These are phyloP conservation scores for Drosophila histrio DNA, from an alignment of 2,888 invertebrate genomes.

Conservation along the genomic window DNA sequence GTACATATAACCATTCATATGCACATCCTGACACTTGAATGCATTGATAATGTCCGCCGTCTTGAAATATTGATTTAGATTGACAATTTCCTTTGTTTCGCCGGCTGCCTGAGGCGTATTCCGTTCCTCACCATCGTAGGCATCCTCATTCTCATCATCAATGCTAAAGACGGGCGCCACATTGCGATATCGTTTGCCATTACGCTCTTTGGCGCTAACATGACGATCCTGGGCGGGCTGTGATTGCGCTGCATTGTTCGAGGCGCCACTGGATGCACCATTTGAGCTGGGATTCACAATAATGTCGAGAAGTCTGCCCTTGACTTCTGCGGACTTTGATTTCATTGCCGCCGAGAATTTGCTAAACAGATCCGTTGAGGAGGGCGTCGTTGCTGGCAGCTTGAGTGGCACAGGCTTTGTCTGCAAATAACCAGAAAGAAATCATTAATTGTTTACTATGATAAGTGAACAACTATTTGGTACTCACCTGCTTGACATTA, in stretches of 20 bases:
- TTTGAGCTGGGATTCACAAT: slow-evolving; percentile 91
- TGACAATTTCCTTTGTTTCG: slow-evolving; percentile 91
- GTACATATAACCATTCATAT: slow-evolving; percentile 94
- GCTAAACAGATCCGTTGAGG: slow-evolving; percentile 90
- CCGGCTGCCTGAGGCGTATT: slow-evolving; percentile 84
- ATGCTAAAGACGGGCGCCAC: slow-evolving; percentile 97
- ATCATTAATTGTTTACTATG: background rate
- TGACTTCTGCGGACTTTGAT: slow-evolving; percentile 95
- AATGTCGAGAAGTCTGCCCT: slow-evolving; percentile 95
- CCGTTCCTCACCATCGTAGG: slow-evolving; percentile 57
- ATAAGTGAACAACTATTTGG: background rate
- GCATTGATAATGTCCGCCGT: slow-evolving; percentile 93
- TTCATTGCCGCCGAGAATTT: slow-evolving; percentile 95
- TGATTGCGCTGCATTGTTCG: slow-evolving; percentile 62
- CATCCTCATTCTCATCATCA: slow-evolving; percentile 91
- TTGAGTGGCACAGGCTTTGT: slow-evolving; percentile 48
- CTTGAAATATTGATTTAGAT: slow-evolving; percentile 91
- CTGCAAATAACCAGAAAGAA: slow-evolving; percentile 26
- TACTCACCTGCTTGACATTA: slow-evolving; percentile 59
- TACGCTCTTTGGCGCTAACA: slow-evolving; percentile 92
- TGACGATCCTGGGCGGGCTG: slow-evolving; percentile 87
- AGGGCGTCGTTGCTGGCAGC: slow-evolving; percentile 44
- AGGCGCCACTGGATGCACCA: slow-evolving; percentile 28
- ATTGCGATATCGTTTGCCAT: slow-evolving; percentile 94
- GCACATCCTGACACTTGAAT: slow-evolving; percentile 96